Evolutionary conservation across 2,113 vertebrate species (phyloP), one percentile per base, ranked within the genome.

Genomic region (Eulemur macaco): DNA sequence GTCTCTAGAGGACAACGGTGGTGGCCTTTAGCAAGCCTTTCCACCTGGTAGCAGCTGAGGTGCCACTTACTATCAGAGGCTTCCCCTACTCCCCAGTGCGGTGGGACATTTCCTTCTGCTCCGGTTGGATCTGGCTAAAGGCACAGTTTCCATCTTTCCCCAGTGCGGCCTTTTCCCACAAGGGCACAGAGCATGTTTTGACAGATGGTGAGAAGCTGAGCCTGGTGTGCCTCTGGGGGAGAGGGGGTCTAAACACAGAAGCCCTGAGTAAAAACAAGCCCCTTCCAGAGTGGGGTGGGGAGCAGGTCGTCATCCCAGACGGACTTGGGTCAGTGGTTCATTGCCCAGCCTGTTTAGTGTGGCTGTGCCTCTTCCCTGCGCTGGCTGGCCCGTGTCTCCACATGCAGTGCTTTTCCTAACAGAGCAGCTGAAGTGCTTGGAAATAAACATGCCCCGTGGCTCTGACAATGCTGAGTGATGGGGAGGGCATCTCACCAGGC

Each of bases 351-450:
- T n/a, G 2, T 6, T 69, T 1, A 58, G 50, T 37, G 14, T 9
- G 18, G 1, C 0, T 0, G 20, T 0, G 15, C 86, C 3, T 42
- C 54, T 29, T 50, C 14, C 64, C 34, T 13, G 5, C 2, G 0
- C 14, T 8, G 29, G 31, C 5, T 0, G 1, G 4, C 63, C 66
- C 39, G 42, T 29, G 37, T 58, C 77, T 73, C 13, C 15, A 17
- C 60, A 23, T 8, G 5, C 8, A 0, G 83, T 3, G 13, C 45
- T 18, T 81, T 50, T 54, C 54, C 54, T 78, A n/a, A 25, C 0
- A n/a, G 31, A 42, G 11, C 15, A 37, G 5, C 63, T 4, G 0
- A 8, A n/a, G 56, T 9, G 6, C 76, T 47, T 21, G 74, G 37
- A 34, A 42, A 5, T 45, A 21, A 80, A 9, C 50, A 15, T 5